Base-by-base conservation (phyloP, 2,797 vertebrate genomes). In the Lithobates sylvaticus region DNA sequence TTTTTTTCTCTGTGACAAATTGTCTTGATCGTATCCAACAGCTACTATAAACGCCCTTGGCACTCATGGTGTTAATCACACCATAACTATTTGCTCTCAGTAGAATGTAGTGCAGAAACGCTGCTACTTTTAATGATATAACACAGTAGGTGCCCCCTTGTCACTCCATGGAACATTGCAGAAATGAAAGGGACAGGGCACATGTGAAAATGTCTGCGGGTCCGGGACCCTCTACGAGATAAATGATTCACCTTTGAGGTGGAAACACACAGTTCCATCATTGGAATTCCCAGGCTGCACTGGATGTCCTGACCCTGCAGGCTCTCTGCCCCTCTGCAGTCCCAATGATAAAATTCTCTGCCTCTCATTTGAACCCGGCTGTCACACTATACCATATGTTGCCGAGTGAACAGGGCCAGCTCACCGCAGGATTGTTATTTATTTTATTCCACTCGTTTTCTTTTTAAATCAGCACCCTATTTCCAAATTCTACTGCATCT, bases 401-500 rank as follows among this genome's bases (percentile, higher is more conserved):
- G 88, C 74, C 21, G 64, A 42, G 54, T 87, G 61, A 87, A 74
- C n/a, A 73, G 84, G 39, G 77, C 81, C 85, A 64, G 78, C 73
- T 70, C 47, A 58, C 36, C 5, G 78, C 26, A 16, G 73, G 8
- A 1, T 77, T 76, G 36, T 69, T 69, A 86, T 18, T 44, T 80
- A 16, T 27, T 18, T 27, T 34, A 3, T 34, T 39, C 39, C 39
- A 8, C 9, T 39, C 39, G 8, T 39, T 39, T 39, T 68, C 16
- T 27, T 76, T 34, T 84, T 78, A 73, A 88, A 82, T 68, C 65
- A 82, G 65, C 82, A 89, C 68, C 84, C 86, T 89, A 92, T 94
- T 93, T 93, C 90, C 87, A 91, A 91, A 91, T 89, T 91, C 90
- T 77, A 75, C 88, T 67, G 76, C 89, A 92, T 93, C 91, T 92